Evolutionary conservation across 2,888 invertebrate species (phyloP).

Genomic region (Augochlorella aurata): DNA sequence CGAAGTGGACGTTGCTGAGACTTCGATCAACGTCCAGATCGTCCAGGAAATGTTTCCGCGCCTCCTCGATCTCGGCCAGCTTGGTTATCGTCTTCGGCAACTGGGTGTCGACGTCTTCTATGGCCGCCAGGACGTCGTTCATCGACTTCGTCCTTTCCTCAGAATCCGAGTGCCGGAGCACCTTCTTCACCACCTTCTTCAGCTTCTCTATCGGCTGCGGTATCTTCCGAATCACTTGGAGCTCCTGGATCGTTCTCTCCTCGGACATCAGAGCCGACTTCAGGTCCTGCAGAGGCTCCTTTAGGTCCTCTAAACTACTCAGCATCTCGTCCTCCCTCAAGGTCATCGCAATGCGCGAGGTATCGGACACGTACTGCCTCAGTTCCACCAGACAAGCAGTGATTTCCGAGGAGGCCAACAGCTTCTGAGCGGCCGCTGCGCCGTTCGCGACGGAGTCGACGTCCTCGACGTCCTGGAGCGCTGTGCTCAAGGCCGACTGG

Average conservation of each 20-base stretch:
- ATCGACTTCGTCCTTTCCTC: slow-evolving; percentile 60
- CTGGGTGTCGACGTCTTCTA: slow-evolving; percentile 73
- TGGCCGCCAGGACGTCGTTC: slow-evolving; percentile 63
- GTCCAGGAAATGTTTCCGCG: slow-evolving; percentile 54
- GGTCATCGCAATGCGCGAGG: slow-evolving; percentile 75
- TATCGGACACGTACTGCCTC: slow-evolving; percentile 74
- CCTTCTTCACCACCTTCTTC: slow-evolving; percentile 86
- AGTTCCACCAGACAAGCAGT: slow-evolving; percentile 71
- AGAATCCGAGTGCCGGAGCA: slow-evolving; percentile 85
- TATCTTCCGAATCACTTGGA: slow-evolving; percentile 84
- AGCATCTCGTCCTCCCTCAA: slow-evolving; percentile 73
- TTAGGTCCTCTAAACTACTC: slow-evolving; percentile 72
- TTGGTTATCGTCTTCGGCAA: slow-evolving; percentile 64
- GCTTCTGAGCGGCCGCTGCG: slow-evolving; percentile 33
- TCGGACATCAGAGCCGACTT: slow-evolving; percentile 72
- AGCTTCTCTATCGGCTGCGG: slow-evolving; percentile 85
- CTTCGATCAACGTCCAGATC: slow-evolving; percentile 68
- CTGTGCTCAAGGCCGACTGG: slow-evolving; percentile 73
- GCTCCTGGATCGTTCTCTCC: slow-evolving; percentile 79
- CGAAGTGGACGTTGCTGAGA: slow-evolving; percentile 72
- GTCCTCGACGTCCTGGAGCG: slow-evolving; percentile 72
- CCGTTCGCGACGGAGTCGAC: slow-evolving; percentile 61
- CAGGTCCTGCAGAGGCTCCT: slow-evolving; percentile 73
- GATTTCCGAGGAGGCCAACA: slow-evolving; percentile 64
- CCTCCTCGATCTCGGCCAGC: slow-evolving; percentile 40